Evolutionary conservation across 2,888 invertebrate species (phyloP), one percentile per base, ranked within the genome.

Genomic region (Rotaria magnacalcarata): DNA sequence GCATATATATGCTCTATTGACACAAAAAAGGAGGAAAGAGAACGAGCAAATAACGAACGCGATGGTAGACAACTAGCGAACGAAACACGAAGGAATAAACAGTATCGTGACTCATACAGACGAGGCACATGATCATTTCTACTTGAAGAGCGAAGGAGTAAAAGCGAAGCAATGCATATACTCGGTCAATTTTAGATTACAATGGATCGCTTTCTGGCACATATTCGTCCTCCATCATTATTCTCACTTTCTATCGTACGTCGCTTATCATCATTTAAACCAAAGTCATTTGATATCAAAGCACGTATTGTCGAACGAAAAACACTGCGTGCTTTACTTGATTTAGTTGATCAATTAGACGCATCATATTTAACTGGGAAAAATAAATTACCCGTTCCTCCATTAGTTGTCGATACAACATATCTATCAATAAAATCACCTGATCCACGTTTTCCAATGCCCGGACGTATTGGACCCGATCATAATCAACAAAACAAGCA

Each of bases 221-320:
- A 67, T 19, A 5, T 67, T 67, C 67, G 67, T 34, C 67, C 67
- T 67, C 67, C 34, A 34, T 41, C 67, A 19, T 67, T 67, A 19
- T 2, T 34, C 34, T 67, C 19, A 4, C 67, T 67, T 67, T 80
- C 80, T 47, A n/a, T n/a, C 24, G n/a, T 19, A 47, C 80, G 80
- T 47, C 47, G 47, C 3, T 47, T 80, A 80, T 80, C 80, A 43
- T 80, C 80, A 24, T 80, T 80, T 80, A 80, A 80, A 80, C 80
- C 80, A 43, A 43, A 47, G 2, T 11, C 80, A 47, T 47, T 43
- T 47, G 80, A 47, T 80, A n/a, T 80, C 47, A 80, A 80, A 80
- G n/a, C 80, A 47, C 47, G 47, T n/a, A 80, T n/a, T 43, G 80
- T 47, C 11, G 47, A n/a, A 47, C 24, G 47, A 11, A 80, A 47